Percentiles rank a stretch among this genome's conserved stretches.
Evolutionary conservation across 2,888 invertebrate genomes (phyloP).

Genomic region (Mycalesis mineus): DNA sequence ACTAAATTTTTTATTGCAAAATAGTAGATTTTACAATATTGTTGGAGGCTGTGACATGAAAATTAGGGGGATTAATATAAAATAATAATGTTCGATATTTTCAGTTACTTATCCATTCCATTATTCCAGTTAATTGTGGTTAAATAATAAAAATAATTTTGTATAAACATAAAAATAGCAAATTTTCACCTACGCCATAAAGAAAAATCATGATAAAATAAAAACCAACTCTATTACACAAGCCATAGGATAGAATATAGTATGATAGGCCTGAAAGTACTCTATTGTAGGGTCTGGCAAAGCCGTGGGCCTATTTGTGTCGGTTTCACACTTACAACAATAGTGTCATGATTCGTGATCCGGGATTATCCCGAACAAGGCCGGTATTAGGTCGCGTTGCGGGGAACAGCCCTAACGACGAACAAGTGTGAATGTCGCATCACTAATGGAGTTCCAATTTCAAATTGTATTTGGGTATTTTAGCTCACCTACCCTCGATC

Average conservation of each 20-base stretch:
- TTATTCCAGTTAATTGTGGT: no score
- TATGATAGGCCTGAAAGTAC: constrained; percentile 4
- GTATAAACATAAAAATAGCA: constrained; percentile 33
- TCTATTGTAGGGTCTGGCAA: constrained; percentile 40
- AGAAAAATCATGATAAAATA: constrained; percentile 13
- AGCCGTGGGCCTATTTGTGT: constrained; percentile 74
- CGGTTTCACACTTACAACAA: constrained; percentile 79
- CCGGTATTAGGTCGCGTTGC: constrained; percentile 73
- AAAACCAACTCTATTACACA: constrained; percentile 14
- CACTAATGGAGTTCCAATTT: constrained; percentile 65
- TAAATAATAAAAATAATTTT: neutral
- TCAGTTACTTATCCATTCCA: no score
- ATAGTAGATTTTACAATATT: no score
- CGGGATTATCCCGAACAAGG: constrained; percentile 70
- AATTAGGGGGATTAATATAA: no score
- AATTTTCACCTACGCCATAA: constrained; percentile 40
- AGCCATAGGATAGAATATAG: constrained; percentile 25
- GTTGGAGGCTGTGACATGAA: no score
- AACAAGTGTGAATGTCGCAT: constrained; percentile 56
- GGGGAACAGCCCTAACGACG: constrained; percentile 71
- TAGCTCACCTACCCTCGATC: neutral
- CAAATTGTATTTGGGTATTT: constrained; percentile 36
- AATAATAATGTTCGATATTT: no score
- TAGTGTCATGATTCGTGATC: constrained; percentile 79
- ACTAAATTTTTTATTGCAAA: no score